phyloP scores from a whole-genome alignment of 2,888 invertebrate species.

The Drepanosiphum platanoidis region DNA sequence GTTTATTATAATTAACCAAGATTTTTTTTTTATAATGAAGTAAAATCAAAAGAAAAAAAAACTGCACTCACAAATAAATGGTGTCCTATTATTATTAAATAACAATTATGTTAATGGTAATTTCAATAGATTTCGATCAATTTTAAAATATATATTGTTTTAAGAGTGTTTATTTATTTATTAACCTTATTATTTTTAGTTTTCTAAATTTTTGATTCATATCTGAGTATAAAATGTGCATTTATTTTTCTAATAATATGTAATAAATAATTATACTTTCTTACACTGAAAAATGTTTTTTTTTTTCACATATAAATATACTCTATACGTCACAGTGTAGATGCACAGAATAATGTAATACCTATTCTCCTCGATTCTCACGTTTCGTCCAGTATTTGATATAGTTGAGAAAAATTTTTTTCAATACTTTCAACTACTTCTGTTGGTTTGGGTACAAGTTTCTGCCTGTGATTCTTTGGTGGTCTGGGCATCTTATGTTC shows the following conservation, averaged over 20 bases:
- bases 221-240: slow-evolving; percentile 37
- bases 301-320: slow-evolving; percentile 6
- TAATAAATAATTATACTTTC: slow-evolving; percentile 9
- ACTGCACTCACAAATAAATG: slow-evolving; percentile 22
- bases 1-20: slow-evolving; percentile 35
- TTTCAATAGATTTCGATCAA: slow-evolving; percentile 32
- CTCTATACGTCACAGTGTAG: neutral
- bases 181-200: slow-evolving; percentile 51
- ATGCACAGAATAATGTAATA: neutral
- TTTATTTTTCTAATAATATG: slow-evolving; percentile 54
- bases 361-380: neutral
- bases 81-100: slow-evolving; percentile 55
- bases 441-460: slow-evolving; percentile 54
- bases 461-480: slow-evolving; percentile 65
- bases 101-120: slow-evolving; percentile 39
- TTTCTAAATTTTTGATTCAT: slow-evolving; percentile 4
- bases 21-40: slow-evolving; percentile 35
- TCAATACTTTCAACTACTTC: slow-evolving; percentile 54
- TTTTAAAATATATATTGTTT: slow-evolving; percentile 34
- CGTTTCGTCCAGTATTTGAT: slow-evolving; percentile 33
- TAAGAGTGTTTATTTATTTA: slow-evolving; percentile 41
- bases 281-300: slow-evolving; percentile 12
- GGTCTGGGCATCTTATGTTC: slow-evolving; percentile 78
- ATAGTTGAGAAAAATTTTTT: slow-evolving; percentile 32
- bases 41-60: slow-evolving; percentile 40